Evolutionary conservation across 2,113 vertebrate genomes (phyloP), one percentile per base, ranked within the genome.

Genomic region (Struthidea cinerea): DNA sequence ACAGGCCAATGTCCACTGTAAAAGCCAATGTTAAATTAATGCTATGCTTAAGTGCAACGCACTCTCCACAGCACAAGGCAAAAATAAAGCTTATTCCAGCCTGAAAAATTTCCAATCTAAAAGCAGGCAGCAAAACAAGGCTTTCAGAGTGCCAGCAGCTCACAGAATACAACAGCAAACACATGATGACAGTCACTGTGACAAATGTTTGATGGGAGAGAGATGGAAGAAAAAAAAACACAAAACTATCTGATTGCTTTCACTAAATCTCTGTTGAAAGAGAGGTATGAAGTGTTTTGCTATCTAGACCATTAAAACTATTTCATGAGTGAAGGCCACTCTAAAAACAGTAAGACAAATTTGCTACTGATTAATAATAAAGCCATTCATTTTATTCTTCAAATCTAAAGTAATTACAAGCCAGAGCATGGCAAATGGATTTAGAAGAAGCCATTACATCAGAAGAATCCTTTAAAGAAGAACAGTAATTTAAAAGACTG

Each of bases 341-440:
- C 61, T 94, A 96, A 97, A 94, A 98, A 97, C 92, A 96, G 91
- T 95, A 97, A 97, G 96, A 97, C 86, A 97, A 97, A 95, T 96
- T 96, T 98, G 91, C 84, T 94, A 84, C 91, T 96, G 94, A 97
- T 97, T 96, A 97, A 97, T 97, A 97, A 98, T 96, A 97, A 97
- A 98, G 94, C 83, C 95, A 97, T 97, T 97, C 91, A 94, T 97
- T 97, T 97, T 96, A 97, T 96, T 97, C 95, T 96, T 97, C 92
- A 97, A 95, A 97, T 97, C 89, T 96, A 95, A 97, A 97, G 95
- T 97, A 97, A 98, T 97, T 97, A 97, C 77, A 97, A 95, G 78
- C 81, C 90, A 92, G 83, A 89, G 84, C 97, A 97, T 96, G 84
- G 95, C 95, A 98, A 98, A 98, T 96, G 93, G 96, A 97, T 96